Base-by-base conservation (phyloP, 2,888 invertebrate species). In the Cylloceria caligata region DNA sequence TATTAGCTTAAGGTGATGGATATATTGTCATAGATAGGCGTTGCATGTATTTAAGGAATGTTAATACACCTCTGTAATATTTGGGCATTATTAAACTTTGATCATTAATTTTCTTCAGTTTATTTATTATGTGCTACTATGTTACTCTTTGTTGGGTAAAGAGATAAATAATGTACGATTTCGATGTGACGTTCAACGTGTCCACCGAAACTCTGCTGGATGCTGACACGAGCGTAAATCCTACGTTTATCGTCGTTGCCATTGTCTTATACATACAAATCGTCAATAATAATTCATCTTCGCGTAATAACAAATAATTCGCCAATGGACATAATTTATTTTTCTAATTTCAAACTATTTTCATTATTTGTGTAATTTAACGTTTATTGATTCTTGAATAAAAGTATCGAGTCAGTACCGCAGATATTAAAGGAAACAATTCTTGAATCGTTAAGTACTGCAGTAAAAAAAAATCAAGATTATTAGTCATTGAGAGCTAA, bases 1-100 rank as follows among this genome's bases (percentile, higher is more conserved):
- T 36, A 71, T 60, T 85, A 86, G 84, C 85, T 85, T 90, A 90
- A 90, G 90, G 88, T 89, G 89, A 88, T 89, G 88, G 88, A 86
- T 92, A 90, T 92, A 91, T 87, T 87, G 60, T 60, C 34, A 87
- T 87, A 88, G 87, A 87, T 87, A 88, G 87, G 85, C 84, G 81
- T 84, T 89, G 89, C 89, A 91, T 91, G 89, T 91, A 90, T 83
- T 87, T 89, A 91, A 89, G 91, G 90, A 91, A 88, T 91, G 91
- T 91, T 90, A 88, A 90, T 90, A 88, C 47, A 88, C 84, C 87
- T 84, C 85, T 90, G 89, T 91, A 60, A 60, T 60, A 91, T 86
- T 88, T 88, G 90, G 87, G 87, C 86, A 88, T 86, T 83, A 90
- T 90, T 90, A 89, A 91, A 91, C 72, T 84, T 71, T 83, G 55